Percentiles rank a stretch among this genome's conserved stretches.
Conservation (phyloP, 2,113 vertebrate species). For the Neomonachus schauinslandi region DNA sequence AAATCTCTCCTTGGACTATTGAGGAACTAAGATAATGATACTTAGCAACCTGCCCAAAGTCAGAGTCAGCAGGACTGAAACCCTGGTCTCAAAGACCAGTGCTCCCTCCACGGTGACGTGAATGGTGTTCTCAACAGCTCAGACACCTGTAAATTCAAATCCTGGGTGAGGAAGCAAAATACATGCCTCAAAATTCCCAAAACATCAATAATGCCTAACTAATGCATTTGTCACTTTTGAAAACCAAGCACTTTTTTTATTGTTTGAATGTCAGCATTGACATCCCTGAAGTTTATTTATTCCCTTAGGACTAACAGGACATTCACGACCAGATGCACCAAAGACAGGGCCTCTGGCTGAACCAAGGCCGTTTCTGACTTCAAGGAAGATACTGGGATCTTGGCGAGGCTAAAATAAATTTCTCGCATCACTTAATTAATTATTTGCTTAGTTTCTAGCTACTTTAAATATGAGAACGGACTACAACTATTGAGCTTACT, state of each 20-base stretch:
- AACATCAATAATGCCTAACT: not conserved
- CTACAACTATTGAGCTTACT: not conserved
- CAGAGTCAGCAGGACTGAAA: not conserved
- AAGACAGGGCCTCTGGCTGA: not conserved
- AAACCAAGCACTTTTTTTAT: not conserved
- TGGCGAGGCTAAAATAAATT: not conserved
- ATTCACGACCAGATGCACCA: not conserved
- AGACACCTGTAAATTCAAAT: not conserved
- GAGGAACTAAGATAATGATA: not conserved
- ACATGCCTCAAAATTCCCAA: not conserved
- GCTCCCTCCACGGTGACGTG: rapidly evolving
- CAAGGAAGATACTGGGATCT: not conserved
- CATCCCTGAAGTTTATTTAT: not conserved
- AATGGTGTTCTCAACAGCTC: rapidly evolving
- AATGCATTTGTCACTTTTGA: not conserved
- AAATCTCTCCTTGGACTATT: not conserved
- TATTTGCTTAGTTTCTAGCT: not conserved
- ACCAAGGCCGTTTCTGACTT: not conserved
- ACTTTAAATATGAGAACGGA: not conserved
- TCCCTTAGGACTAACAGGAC: not conserved
- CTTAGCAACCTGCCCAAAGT: not conserved
- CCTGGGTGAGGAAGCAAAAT: not conserved
- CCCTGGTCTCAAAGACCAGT: not conserved
- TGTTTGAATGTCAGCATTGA: not conserved
- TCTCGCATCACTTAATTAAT: not conserved